These are phyloP conservation scores for Phrynosoma platyrhinos DNA, from an alignment of 2,113 vertebrate genomes.

Conservation along the genomic window DNA sequence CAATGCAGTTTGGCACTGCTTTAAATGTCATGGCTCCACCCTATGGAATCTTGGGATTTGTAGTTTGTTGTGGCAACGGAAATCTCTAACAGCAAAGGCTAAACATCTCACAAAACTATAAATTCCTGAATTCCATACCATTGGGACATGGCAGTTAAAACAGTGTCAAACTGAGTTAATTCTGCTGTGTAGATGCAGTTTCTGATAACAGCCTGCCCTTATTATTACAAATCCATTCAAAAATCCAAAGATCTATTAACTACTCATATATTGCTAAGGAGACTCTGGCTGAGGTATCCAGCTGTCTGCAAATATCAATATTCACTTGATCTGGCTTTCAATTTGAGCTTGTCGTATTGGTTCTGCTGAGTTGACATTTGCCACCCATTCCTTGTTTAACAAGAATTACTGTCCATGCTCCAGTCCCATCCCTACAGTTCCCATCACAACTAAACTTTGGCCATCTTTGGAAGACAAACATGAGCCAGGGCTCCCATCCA, in stretches of 20 bases:
- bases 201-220: not conserved
- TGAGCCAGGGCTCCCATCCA: not conserved
- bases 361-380: not conserved
- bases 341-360: not conserved
- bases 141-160: no score
- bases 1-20: no score
- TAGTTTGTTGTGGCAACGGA: no score
- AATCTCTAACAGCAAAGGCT: no score
- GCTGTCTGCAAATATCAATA: not conserved
- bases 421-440: not conserved
- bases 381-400: not conserved
- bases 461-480: not conserved
- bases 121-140: no score
- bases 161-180: no score
- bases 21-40: no score
- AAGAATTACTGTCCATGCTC: not conserved
- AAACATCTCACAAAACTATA: no score
- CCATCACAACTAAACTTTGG: not conserved
- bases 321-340: accelerated
- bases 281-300: slow-evolving; percentile 13
- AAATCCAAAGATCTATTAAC: no score
- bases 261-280: slow-evolving; percentile 37
- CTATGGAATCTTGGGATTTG: no score
- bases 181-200: no score
- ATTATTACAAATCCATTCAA: slow-evolving; percentile 46